These are phyloP conservation scores for Agonopterix arenella DNA, from an alignment of 2,888 invertebrate species.

Conservation along the genomic window DNA sequence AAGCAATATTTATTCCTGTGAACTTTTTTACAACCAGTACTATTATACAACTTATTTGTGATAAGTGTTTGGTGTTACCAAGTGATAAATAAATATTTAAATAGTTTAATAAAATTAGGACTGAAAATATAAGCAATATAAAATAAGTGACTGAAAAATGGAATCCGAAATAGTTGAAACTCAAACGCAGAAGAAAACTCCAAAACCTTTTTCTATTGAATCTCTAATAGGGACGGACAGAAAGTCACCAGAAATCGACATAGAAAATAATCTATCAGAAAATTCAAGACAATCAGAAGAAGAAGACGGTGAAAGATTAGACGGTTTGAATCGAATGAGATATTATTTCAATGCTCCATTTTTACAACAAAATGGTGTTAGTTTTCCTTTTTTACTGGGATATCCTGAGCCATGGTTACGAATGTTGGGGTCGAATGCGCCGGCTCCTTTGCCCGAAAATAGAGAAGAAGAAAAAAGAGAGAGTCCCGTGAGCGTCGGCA, in stretches of 20 bases:
- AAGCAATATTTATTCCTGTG: slow-evolving; percentile 17
- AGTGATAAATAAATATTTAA: neutral
- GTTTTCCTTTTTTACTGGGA: slow-evolving; percentile 62
- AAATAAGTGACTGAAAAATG: slow-evolving; percentile 26
- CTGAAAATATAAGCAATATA: slow-evolving; percentile 1
- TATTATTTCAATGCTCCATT: slow-evolving; percentile 66
- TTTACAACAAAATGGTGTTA: slow-evolving; percentile 58
- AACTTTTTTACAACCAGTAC: neutral
- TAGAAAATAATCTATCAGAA: slow-evolving; percentile 61
- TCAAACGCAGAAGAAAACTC: slow-evolving; percentile 59
- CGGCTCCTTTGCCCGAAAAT: slow-evolving; percentile 31
- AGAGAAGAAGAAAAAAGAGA: slow-evolving; percentile 58
- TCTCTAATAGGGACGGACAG: slow-evolving; percentile 72
- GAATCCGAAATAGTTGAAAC: slow-evolving; percentile 53
- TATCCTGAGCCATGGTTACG: slow-evolving; percentile 69
- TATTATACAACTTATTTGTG: neutral
- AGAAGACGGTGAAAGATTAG: slow-evolving; percentile 48
- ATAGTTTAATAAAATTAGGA: neutral
- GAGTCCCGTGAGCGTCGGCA: slow-evolving; percentile 67
- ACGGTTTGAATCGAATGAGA: slow-evolving; percentile 58
- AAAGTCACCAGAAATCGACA: slow-evolving; percentile 68
- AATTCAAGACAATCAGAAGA: slow-evolving; percentile 62
- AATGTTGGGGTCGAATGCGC: slow-evolving; percentile 37
- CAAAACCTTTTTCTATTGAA: slow-evolving; percentile 80
- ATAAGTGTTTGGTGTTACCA: neutral